Percentiles rank a stretch among this genome's conserved stretches.
Evolutionary conservation across 64 coral and sea anemone genomes (phyloP).

Genomic region (Platygyra sinensis): DNA sequence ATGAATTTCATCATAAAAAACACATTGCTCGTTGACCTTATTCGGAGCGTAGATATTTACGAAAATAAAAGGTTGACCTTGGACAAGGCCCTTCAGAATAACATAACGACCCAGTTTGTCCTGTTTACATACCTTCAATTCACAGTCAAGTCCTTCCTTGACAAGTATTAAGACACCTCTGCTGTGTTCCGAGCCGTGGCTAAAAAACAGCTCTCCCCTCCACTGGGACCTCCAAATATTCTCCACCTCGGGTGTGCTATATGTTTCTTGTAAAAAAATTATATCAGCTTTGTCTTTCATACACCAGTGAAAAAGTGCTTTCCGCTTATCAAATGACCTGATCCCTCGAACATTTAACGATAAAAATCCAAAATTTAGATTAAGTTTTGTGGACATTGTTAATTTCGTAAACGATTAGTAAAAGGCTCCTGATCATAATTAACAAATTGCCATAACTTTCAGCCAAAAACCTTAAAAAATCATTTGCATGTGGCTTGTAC

Average conservation of each 20-base stretch:
- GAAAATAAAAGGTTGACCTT: slow-evolving; percentile 28
- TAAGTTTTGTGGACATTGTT: too few species aligned
- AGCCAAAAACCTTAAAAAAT: too few species aligned
- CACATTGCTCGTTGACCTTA: not conserved
- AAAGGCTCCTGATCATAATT: too few species aligned
- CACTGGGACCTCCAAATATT: not conserved
- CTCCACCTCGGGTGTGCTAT: not conserved
- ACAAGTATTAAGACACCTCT: slow-evolving; percentile 33
- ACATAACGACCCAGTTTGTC: slow-evolving; percentile 24
- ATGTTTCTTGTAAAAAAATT: too few species aligned
- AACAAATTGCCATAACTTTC: too few species aligned
- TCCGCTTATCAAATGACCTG: too few species aligned
- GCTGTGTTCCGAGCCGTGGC: slow-evolving; percentile 20
- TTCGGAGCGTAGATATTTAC: slow-evolving; percentile 56
- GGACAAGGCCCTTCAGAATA: slow-evolving; percentile 6
- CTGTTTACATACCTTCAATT: not conserved
- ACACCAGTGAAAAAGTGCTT: too few species aligned
- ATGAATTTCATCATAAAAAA: slow-evolving; percentile 1
- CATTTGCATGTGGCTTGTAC: too few species aligned
- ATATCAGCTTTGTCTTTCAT: too few species aligned
- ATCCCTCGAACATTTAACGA: too few species aligned
- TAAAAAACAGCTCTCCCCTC: slow-evolving; percentile 37
- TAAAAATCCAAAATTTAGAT: too few species aligned
- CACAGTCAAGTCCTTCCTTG: slow-evolving; percentile 22
- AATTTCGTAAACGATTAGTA: too few species aligned